Evolutionary conservation across 2,888 invertebrate genomes (phyloP), one percentile per base, ranked within the genome.

Genomic region (Spisula subtruncata): DNA sequence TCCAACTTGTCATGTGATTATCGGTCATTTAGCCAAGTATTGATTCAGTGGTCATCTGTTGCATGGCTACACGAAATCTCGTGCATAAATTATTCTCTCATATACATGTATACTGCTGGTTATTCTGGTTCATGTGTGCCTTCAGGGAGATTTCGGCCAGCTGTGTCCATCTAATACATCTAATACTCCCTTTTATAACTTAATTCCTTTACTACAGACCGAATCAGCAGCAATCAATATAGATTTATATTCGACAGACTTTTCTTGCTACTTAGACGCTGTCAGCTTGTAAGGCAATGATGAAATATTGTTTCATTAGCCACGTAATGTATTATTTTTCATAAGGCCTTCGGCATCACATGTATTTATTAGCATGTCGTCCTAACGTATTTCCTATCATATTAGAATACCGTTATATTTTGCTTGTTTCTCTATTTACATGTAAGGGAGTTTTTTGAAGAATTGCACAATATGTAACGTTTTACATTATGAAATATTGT

Each of bases 61-160:
- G 75, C 75, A 75, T 75, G 29, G 75, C 32, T 66, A 66, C 60
- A 66, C 60, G 75, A 75, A 10, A 75, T 32, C 32, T 75, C 32
- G 35, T 75, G 75, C 75, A 75, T 75, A 75, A 35, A 75, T 75
- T 32, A 75, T 75, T 35, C 14, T 35, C 75, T 75, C 75, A 35
- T 75, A 75, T 75, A 75, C 75, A 5, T 5, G 41, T 41, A 75
- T 75, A 75, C 32, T 32, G 29, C 16, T 75, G 32, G 41, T 25
- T 75, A n/a, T n/a, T n/a, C n/a, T n/a, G n/a, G n/a, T n/a, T n/a
- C n/a, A n/a, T n/a, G n/a, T n/a, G 32, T 1, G 75, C 75, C 75
- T 75, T 4, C 12, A 75, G 25, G 75, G 35, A 75, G 32, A 75
- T 75, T 75, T 75, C 6, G 25, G 32, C 35, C 75, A 75, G 75